Conservation (phyloP, 2,797 vertebrate genomes). For the Lycodopsis pacificus region DNA sequence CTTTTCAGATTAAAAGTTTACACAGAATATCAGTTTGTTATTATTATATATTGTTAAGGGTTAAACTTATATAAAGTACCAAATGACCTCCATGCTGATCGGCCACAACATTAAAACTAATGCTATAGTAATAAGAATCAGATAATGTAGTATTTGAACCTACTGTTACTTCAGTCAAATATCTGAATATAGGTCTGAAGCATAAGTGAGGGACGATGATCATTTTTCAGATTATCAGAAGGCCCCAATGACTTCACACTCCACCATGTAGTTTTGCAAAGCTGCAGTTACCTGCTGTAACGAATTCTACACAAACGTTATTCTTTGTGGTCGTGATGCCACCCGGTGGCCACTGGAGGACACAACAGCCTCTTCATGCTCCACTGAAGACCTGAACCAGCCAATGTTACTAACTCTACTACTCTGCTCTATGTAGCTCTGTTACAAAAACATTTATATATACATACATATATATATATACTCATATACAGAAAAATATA, state of each 20-base stretch:
- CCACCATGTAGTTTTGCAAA: not conserved
- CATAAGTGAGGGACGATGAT: not conserved
- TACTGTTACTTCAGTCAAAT: not conserved
- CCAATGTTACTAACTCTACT: too few species aligned
- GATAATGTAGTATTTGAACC: not conserved
- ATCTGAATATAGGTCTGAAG: not conserved
- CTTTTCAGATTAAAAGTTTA: not conserved
- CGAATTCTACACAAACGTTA: not conserved
- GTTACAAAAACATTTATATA: not conserved
- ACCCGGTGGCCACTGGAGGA: constrained; percentile 47
- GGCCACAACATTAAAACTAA: not conserved
- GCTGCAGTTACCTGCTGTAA: not conserved
- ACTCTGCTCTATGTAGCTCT: not conserved
- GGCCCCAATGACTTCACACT: not conserved
- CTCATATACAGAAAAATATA: not conserved
- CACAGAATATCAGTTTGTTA: not conserved
- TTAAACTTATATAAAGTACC: not conserved
- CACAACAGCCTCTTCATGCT: constrained; percentile 19
- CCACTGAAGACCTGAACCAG: not conserved
- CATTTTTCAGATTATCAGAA: not conserved
- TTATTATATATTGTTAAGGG: not conserved
- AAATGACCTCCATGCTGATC: not conserved
- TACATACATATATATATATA: too few species aligned
- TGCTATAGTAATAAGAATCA: not conserved
- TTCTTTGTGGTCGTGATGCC: constrained; percentile 40